phyloP scores from a whole-genome alignment of 1,140 invertebrate genomes.

The Tetramorium parvispinum region DNA sequence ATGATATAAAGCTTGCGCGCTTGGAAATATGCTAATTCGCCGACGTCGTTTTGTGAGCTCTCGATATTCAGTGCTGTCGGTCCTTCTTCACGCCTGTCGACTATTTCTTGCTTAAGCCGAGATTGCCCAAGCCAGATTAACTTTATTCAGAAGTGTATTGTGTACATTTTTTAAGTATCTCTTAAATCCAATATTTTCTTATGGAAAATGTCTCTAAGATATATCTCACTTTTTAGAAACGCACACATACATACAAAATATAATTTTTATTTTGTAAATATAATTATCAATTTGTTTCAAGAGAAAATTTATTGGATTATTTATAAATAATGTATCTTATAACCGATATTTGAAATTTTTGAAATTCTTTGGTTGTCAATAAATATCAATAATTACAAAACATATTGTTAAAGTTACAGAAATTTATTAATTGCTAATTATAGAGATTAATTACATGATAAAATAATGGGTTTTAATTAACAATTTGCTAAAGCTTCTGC shows the following conservation, averaged over 20 bases:
- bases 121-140: constrained; percentile 38
- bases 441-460: constrained; percentile 5
- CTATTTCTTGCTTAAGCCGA: constrained; percentile 41
- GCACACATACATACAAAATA: background rate
- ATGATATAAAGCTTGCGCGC: constrained; percentile 48
- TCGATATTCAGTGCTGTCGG: constrained; percentile 58
- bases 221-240: background rate
- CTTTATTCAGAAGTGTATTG: constrained; percentile 9
- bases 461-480: constrained; percentile 36
- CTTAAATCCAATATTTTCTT: background rate
- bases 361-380: background rate
- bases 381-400: constrained; percentile 25
- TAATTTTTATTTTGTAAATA: constrained; percentile 7
- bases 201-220: background rate
- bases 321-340: background rate
- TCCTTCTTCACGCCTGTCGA: constrained; percentile 49
- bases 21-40: constrained; percentile 60
- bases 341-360: background rate
- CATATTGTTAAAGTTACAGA: constrained; percentile 12
- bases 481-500: background rate
- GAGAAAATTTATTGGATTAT: constrained; percentile 1
- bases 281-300: background rate
- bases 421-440: constrained; percentile 16
- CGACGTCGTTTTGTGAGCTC: constrained; percentile 46
- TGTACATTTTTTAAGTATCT: background rate